Conservation (phyloP, 2,888 invertebrate species). For the Troilus luridus region DNA sequence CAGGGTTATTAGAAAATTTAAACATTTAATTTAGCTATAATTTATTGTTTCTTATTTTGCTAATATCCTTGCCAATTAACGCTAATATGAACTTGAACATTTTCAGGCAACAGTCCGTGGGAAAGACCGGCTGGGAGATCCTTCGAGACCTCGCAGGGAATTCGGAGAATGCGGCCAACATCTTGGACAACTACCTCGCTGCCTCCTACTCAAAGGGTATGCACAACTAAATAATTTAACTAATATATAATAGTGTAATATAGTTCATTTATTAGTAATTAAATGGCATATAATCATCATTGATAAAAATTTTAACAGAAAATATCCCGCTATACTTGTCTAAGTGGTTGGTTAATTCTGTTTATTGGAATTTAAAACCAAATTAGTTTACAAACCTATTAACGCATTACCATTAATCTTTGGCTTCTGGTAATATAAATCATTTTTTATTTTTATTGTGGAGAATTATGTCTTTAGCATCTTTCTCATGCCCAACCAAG, state of each 20-base stretch:
- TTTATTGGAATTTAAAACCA: background rate
- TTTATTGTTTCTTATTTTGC: background rate
- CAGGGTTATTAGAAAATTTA: background rate
- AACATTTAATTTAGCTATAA: background rate
- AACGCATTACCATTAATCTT: background rate
- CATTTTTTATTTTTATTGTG: too few species aligned
- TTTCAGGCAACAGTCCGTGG: slow-evolving; percentile 75
- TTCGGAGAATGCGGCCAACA: slow-evolving; percentile 69
- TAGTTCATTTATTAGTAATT: too few species aligned
- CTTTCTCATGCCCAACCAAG: too few species aligned
- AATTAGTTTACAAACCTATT: background rate
- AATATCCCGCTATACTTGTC: background rate
- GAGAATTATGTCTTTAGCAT: too few species aligned
- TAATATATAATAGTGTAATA: too few species aligned
- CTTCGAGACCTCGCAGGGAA: slow-evolving; percentile 71
- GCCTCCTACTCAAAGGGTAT: slow-evolving; percentile 14
- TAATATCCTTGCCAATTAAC: background rate
- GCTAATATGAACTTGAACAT: slow-evolving; percentile 56
- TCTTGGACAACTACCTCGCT: slow-evolving; percentile 68
- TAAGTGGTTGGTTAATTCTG: background rate
- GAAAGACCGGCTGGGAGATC: slow-evolving; percentile 74
- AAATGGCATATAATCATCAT: background rate
- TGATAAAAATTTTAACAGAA: background rate
- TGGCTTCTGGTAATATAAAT: too few species aligned
- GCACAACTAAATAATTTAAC: background rate